Evolutionary conservation across 64 coral and sea anemone species (phyloP), one percentile per base, ranked within the genome.

Genomic region (Montipora capricornis): DNA sequence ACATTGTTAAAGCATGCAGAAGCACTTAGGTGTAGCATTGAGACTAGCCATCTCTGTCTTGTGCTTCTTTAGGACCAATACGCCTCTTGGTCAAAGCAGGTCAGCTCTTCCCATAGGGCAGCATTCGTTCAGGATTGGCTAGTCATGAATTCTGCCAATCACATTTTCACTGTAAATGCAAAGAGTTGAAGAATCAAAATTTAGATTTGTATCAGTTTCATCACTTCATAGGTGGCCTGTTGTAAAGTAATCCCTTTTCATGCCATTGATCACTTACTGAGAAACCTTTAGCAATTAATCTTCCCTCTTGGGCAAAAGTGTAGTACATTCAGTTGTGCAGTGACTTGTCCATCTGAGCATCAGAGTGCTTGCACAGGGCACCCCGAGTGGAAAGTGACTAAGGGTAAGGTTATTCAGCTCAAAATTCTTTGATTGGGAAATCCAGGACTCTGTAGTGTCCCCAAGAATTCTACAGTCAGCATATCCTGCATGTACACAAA

Each of bases 161-260:
- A 2, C 89, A n/a, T 95, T 95, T 80, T 95, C 88, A 87, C 87
- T 95, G 73, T 95, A 87, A 26, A 91, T 95, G 5, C 88, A 59
- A 2, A 95, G 74, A 0, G 88, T 95, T 7, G 93, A 88, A 26
- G 87, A 49, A 87, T 91, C 93, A 49, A 95, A 91, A 14, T 95
- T 95, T n/a, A 55, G 52, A 55, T 10, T 55, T 55, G 10, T 55
- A 10, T 55, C 53, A 57, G 5, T 57, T 1, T 57, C 53, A 57
- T 57, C 53, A 57, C 10, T 57, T 6, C 1, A 8, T 6, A 57
- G 10, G 6, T 57, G 53, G 53, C 53, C 53, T 57, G 53, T 57
- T 57, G 10, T 57, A 1, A 57, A 8, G 5, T 57, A 57, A 6
- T 57, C 53, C 53, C 53, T 57, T 57, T 57, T 57, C 53, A 57